Base-by-base conservation (phyloP, 2,888 invertebrate species). In the Podotricha telesiphe region DNA sequence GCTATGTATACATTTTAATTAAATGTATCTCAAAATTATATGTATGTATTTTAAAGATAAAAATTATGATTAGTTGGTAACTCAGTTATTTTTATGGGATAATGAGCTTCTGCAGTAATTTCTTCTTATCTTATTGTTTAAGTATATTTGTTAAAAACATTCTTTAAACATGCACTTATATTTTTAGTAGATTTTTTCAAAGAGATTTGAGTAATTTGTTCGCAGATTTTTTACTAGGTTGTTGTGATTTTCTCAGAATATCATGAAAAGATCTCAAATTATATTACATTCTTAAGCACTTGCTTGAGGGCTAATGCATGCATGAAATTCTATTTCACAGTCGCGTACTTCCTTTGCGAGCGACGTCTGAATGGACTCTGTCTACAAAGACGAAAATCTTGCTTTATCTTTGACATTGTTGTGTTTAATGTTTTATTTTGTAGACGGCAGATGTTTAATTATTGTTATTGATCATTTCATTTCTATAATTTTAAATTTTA, bases 271-370 rank as follows among this genome's bases (percentile, higher is more conserved):
- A 67, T 61, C 51, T 42, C 10, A 62, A 62, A 61, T 67, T 48
- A 58, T 34, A 67, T 61, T 61, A 61, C 40, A 62, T 51, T 62
- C 61, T 67, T 67, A 53, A 53, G 59, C 42, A 67, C 34, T 67
- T 62, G 61, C 67, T 42, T 62, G 34, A 55, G 53, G 67, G 83
- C 82, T 84, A 86, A 86, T 84, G 88, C 88, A 90, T 89, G 91
- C 91, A 87, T 92, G 91, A 91, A 91, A 91, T 91, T 88, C 88
- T 89, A 90, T 91, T 92, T 91, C 88, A 90, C 90, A 90, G 87
- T 88, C 89, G 89, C 85, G 85, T 88, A 87, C 86, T 85, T 86
- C 87, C 91, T 87, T 86, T 90, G 88, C 88, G 88, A 89, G 86
- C 86, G 86, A 86, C 87, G 88, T 90, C 89, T 88, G 88, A 90